Evolutionary conservation across 92 coral and sea anemone species (phyloP).

Genomic region (Plumapathes pennacea): DNA sequence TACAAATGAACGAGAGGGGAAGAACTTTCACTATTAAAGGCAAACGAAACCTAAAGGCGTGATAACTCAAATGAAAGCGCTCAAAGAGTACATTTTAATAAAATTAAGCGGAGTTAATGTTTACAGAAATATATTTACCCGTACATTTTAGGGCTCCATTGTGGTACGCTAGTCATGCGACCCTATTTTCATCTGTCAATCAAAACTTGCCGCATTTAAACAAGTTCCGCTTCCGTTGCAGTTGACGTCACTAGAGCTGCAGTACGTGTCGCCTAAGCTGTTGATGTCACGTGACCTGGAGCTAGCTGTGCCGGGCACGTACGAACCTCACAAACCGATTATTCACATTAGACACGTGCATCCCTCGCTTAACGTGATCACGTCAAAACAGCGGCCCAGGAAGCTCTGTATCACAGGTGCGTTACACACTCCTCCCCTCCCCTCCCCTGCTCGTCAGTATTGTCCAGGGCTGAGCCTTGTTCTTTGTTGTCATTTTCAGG

Average conservation of each 20-base stretch:
- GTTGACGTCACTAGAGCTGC: conserved; percentile 95
- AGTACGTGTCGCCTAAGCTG: conserved; percentile 95
- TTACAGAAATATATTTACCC: no score
- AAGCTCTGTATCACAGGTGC: conserved; percentile 87
- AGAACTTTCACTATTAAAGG: no score
- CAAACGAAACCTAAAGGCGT: no score
- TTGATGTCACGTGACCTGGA: conserved; percentile 97
- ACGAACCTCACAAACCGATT: conserved; percentile 94
- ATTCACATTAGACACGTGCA: conserved; percentile 94
- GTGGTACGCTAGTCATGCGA: no score
- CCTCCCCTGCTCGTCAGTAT: background rate
- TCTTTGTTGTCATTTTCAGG: conserved; percentile 30
- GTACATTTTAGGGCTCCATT: no score
- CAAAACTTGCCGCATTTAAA: no score
- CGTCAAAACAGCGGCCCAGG: conserved; percentile 95
- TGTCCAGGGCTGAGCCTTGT: background rate
- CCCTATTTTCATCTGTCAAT: no score
- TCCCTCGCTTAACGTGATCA: conserved; percentile 93
- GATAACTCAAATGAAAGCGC: no score
- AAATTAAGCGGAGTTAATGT: no score
- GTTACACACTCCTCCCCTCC: background rate
- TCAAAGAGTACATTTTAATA: no score
- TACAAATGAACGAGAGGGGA: no score
- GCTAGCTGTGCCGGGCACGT: conserved; percentile 98
- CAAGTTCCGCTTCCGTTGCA: no score